Conservation (phyloP, 2,888 invertebrate species). For the Nebria salina region DNA sequence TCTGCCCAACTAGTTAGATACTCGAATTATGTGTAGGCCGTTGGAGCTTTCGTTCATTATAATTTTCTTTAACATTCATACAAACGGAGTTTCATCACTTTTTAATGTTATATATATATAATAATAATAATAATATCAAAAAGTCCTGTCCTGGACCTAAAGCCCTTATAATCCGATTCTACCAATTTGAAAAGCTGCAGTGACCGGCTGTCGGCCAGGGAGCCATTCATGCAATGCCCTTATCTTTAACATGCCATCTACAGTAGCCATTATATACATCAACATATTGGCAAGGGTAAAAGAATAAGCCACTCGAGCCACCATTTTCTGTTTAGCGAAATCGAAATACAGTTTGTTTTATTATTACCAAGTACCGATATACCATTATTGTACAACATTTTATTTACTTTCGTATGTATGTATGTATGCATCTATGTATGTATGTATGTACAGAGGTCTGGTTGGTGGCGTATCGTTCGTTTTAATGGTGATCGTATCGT, state of each 20-base stretch:
- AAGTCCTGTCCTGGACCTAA: slow-evolving; percentile 21
- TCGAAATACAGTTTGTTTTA: background rate
- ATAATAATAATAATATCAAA: background rate
- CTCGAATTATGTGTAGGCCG: no score
- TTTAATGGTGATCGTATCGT: slow-evolving; percentile 4
- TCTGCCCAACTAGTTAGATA: no score
- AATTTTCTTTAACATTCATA: no score
- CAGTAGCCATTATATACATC: slow-evolving; percentile 41
- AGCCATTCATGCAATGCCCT: slow-evolving; percentile 38
- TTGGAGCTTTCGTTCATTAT: no score
- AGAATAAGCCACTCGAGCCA: slow-evolving; percentile 8
- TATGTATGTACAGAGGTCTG: background rate
- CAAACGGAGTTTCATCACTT: no score
- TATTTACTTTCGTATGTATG: background rate
- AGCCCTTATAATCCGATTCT: slow-evolving; percentile 41
- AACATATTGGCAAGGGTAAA: slow-evolving; percentile 22
- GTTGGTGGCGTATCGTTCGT: background rate
- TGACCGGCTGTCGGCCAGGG: slow-evolving; percentile 29
- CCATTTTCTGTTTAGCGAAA: slow-evolving; percentile 21
- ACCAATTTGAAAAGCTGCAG: slow-evolving; percentile 40
- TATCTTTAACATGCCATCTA: slow-evolving; percentile 43
- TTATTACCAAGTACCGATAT: background rate
- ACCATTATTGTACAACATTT: background rate
- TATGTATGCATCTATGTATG: background rate
- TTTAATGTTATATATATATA: no score